Evolutionary conservation across 2,113 vertebrate species (phyloP), one percentile per base, ranked within the genome.

Genomic region (Thalassarche chlororhynchos): DNA sequence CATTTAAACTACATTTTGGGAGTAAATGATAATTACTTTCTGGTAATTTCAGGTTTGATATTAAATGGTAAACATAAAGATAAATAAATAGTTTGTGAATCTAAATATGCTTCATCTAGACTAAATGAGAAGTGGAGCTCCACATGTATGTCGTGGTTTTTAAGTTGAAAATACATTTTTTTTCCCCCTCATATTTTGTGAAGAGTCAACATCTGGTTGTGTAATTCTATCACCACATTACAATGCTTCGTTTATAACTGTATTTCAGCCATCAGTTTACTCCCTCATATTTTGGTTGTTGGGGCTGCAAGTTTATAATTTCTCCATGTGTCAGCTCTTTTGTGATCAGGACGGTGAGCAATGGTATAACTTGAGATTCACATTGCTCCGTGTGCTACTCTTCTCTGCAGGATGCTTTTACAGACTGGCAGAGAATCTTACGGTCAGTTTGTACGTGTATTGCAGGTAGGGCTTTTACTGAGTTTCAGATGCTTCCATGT

Each of bases 401-500:
- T 8, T 42, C 54, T 36, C 62, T 29, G 7, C 28, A 23, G 54
- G 51, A 17, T 18, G 40, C 24, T 55, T 9, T 38, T 25, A 36
- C 15, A n/a, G 44, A 20, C 9, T 31, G 54, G 38, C 47, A 26
- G 46, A 49, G 52, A 34, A 28, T 26, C 34, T 25, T 18, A 2
- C 4, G 1, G 10, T 46, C 23, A 3, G 32, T 47, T 52, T 16
- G 18, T 31, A 10, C 7, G 1, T 6, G 6, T 54, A 8, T 58
- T n/a, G 19, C 21, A 55, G 54, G 51, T 14, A 4, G 31, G 66
- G 17, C 38, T 61, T n/a, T 40, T 31, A 14, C 46, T 17, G 42
- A 44, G 25, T 34, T 29, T 46, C 34, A 32, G 62, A 4, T 58
- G 34, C 25, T 84, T 64, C 74, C 28, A 12, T 4, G 8, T 32